Conservation (phyloP, 2,888 invertebrate species). For the Eristalinus sepulchralis region DNA sequence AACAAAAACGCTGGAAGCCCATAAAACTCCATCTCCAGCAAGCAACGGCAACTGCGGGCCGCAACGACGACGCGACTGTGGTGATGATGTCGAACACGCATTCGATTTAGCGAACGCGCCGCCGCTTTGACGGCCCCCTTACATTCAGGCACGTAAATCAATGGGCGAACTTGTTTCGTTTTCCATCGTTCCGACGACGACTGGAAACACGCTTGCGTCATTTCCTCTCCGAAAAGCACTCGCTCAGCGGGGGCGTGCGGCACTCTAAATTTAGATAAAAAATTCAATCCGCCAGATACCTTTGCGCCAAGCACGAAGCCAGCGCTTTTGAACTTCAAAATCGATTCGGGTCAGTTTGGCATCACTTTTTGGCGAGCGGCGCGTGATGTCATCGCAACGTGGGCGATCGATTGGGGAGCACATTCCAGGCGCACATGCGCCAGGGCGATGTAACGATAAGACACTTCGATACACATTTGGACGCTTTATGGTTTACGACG, state of each 20-base stretch:
- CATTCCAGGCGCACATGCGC: background rate
- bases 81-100: conserved; percentile 29
- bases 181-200: conserved; percentile 33
- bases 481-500: background rate
- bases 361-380: background rate
- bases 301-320: background rate
- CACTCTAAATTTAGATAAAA: conserved; percentile 38
- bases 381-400: conserved; percentile 6
- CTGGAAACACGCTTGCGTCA: conserved; percentile 57
- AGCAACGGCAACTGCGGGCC: background rate
- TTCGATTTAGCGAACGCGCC: conserved; percentile 43
- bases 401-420: conserved; percentile 16
- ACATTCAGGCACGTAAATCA: conserved; percentile 40
- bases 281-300: background rate
- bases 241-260: conserved; percentile 20
- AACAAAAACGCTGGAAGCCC: background rate
- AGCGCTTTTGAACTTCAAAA: conserved; percentile 46
- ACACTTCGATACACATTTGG: background rate
- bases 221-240: conserved; percentile 43
- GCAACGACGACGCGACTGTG: background rate
- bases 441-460: conserved; percentile 1
- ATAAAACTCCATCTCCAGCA: conserved; percentile 5
- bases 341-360: conserved; percentile 43
- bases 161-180: conserved; percentile 65
- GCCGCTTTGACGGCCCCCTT: conserved; percentile 49